These are phyloP conservation scores for Heteropelma amictum DNA, from an alignment of 2,888 invertebrate genomes.

Conservation along the genomic window DNA sequence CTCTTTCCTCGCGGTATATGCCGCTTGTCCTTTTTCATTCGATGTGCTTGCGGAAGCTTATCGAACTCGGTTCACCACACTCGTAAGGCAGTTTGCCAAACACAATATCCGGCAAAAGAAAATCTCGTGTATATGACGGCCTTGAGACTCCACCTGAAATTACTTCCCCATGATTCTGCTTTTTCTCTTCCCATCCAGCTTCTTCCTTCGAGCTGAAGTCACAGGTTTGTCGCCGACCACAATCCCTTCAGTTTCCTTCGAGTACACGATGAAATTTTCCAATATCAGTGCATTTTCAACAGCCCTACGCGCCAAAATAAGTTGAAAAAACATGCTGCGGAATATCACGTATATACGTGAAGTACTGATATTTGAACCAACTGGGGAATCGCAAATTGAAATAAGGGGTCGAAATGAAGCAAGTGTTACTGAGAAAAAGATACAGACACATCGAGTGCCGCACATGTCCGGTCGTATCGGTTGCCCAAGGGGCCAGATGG, in stretches of 20 bases:
- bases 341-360: background rate
- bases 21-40: slow-evolving; percentile 34
- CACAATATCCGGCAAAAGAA: slow-evolving; percentile 57
- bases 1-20: slow-evolving; percentile 52
- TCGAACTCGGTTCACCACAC: slow-evolving; percentile 51
- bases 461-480: slow-evolving; percentile 30
- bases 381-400: background rate
- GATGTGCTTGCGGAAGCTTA: slow-evolving; percentile 27
- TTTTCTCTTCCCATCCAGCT: slow-evolving; percentile 29
- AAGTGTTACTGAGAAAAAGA: slow-evolving; percentile 33
- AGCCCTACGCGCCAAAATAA: background rate
- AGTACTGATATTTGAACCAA: slow-evolving; percentile 2
- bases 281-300: background rate
- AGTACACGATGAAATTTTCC: background rate
- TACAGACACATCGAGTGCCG: slow-evolving; percentile 20
- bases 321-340: background rate
- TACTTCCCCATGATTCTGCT: slow-evolving; percentile 53
- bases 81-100: slow-evolving; percentile 62
- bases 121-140: slow-evolving; percentile 16
- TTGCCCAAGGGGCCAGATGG: background rate
- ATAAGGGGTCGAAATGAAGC: slow-evolving; percentile 7
- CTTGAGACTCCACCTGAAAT: slow-evolving; percentile 53
- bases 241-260: slow-evolving; percentile 1
- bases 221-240: slow-evolving; percentile 10
- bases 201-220: background rate